Evolutionary conservation across 2,888 invertebrate species (phyloP).

Genomic region (Pandemis corylana): DNA sequence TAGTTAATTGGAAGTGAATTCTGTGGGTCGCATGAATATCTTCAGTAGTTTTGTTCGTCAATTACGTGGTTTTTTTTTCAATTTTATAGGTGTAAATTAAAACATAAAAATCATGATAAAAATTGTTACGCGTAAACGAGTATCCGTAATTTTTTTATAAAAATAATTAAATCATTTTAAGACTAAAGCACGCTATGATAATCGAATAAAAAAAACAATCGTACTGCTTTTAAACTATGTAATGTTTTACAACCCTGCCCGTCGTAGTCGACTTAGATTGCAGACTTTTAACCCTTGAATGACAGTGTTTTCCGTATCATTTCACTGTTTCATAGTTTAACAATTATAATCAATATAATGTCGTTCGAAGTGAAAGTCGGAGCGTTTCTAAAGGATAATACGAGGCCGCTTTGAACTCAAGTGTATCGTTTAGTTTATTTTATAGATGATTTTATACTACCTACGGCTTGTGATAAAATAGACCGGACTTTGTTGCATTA

Average conservation of each 20-base stretch:
- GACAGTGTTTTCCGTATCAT: slow-evolving; percentile 55
- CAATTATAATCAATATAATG: slow-evolving; percentile 48
- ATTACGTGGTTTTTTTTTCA: too few species aligned
- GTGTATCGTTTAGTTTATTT: not conserved
- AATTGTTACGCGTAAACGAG: too few species aligned
- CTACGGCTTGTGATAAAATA: too few species aligned
- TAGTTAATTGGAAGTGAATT: too few species aligned
- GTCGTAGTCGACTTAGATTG: slow-evolving; percentile 43
- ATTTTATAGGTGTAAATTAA: too few species aligned
- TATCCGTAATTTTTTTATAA: too few species aligned
- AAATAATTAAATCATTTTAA: too few species aligned
- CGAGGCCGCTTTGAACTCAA: not conserved
- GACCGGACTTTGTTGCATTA: not conserved
- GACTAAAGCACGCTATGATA: too few species aligned
- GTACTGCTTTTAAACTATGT: slow-evolving; percentile 19
- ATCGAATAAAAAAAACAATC: not conserved
- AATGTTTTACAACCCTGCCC: slow-evolving; percentile 1
- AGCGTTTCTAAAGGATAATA: slow-evolving; percentile 17
- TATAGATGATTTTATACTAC: not conserved
- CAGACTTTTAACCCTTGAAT: slow-evolving; percentile 48
- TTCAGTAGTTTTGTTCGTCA: too few species aligned
- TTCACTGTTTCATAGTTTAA: slow-evolving; percentile 55
- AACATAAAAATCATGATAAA: too few species aligned
- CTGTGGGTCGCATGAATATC: too few species aligned
- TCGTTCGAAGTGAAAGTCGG: slow-evolving; percentile 54